phyloP scores from a whole-genome alignment of 2,797 vertebrate genomes.

The Amblyopsis hoosieri region DNA sequence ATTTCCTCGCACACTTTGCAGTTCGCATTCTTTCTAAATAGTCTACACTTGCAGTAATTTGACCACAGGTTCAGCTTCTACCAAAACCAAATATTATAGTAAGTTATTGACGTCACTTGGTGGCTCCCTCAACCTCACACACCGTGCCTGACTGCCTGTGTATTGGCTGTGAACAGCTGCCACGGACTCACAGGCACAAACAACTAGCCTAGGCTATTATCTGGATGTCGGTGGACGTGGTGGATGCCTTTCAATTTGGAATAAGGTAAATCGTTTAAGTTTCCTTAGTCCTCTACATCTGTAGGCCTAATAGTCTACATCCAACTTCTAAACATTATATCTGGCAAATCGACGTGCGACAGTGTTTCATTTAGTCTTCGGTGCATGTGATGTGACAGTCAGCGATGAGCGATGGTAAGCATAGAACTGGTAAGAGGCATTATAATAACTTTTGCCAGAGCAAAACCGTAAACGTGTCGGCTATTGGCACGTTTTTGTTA shows the following conservation, averaged over 20 bases:
- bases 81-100: conserved; percentile 36
- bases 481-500: neutral
- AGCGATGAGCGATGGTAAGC: no score
- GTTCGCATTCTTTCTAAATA: neutral
- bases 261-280: conserved; percentile 35
- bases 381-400: neutral
- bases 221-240: conserved; percentile 18
- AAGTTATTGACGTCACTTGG: conserved; percentile 59
- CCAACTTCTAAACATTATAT: neutral
- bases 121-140: conserved; percentile 21
- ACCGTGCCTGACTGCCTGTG: neutral
- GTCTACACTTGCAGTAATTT: neutral
- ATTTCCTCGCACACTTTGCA: neutral
- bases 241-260: conserved; percentile 7
- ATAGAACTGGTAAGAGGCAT: neutral
- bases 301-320: neutral
- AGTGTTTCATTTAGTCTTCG: no score
- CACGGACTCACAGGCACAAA: neutral
- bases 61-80: neutral
- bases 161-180: neutral
- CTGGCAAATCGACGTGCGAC: neutral
- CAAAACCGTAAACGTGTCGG: neutral
- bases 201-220: neutral
- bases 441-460: conserved; percentile 28
- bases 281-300: neutral